Conservation (phyloP, 2,888 invertebrate genomes). For the Heterodera filipjevi region DNA sequence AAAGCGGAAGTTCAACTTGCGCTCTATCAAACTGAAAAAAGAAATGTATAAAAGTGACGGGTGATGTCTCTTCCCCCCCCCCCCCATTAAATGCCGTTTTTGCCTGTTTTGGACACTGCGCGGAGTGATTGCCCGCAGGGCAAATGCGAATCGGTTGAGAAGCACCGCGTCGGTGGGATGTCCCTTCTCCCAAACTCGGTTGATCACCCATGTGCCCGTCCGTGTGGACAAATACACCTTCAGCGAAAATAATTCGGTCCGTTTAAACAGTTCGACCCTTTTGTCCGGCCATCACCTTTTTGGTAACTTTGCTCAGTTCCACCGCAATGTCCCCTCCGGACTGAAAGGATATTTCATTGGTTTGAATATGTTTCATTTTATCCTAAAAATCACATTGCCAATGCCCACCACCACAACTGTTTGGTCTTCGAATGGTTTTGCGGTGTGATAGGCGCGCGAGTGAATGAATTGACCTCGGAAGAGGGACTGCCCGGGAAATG, state of each 20-base stretch:
- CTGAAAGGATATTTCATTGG: neutral
- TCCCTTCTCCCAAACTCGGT: constrained; percentile 62
- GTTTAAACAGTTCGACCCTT: constrained; percentile 67
- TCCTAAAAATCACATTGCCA: constrained; percentile 60
- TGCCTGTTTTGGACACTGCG: constrained; percentile 44
- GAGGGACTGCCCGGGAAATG: constrained; percentile 58
- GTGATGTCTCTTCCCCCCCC: too few species aligned
- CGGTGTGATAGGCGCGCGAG: constrained; percentile 57
- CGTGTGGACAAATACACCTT: constrained; percentile 68
- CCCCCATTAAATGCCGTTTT: neutral
- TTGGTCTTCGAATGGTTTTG: constrained; percentile 64
- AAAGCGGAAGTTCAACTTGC: constrained; percentile 46
- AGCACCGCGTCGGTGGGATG: constrained; percentile 41
- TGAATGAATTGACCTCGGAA: constrained; percentile 60
- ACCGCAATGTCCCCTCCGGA: constrained; percentile 68
- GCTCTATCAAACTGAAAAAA: constrained; percentile 36
- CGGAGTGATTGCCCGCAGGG: constrained; percentile 33
- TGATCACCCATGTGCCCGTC: constrained; percentile 68
- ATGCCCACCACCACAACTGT: constrained; percentile 67
- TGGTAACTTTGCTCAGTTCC: constrained; percentile 64
- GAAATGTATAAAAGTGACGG: neutral
- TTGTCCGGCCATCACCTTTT: constrained; percentile 67
- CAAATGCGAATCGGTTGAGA: constrained; percentile 39
- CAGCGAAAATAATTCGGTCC: constrained; percentile 49
- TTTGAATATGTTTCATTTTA: neutral